Percentiles rank a stretch among this genome's conserved stretches.
Evolutionary conservation across 2,797 vertebrate species (phyloP).

Genomic region (Harpagifer antarcticus): DNA sequence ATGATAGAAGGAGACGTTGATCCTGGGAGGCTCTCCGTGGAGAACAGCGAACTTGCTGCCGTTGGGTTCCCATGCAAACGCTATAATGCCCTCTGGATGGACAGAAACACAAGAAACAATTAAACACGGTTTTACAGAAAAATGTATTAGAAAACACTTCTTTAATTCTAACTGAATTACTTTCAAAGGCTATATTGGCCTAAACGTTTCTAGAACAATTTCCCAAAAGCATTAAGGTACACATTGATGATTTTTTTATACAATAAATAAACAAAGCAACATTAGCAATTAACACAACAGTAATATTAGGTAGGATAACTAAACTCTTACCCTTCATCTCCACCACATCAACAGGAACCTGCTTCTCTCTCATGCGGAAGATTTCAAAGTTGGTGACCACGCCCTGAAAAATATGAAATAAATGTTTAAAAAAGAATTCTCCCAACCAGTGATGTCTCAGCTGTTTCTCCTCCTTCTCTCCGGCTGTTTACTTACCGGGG

Average conservation of each 20-base stretch:
- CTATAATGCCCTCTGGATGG: conserved; percentile 93
- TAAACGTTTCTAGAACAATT: too few relatives aligned
- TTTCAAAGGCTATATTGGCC: too few relatives aligned
- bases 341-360: conserved; percentile 98
- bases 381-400: conserved; percentile 99
- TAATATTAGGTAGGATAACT: too few relatives aligned
- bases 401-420: conserved; percentile 83
- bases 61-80: conserved; percentile 98
- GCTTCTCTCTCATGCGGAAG: conserved; percentile 99
- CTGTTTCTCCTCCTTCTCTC: background rate
- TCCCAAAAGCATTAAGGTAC: too few relatives aligned
- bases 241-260: too few relatives aligned
- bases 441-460: fast-evolving
- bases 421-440: background rate
- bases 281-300: too few relatives aligned
- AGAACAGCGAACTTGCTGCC: conserved; percentile 98
- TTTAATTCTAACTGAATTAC: too few relatives aligned
- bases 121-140: background rate
- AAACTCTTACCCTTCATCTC: conserved; percentile 95
- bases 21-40: conserved; percentile 95
- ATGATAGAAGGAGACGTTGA: conserved; percentile 96
- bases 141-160: too few relatives aligned
- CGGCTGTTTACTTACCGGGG: conserved; percentile 84
- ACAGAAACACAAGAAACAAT: background rate
- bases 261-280: too few relatives aligned